A percentile compares a stretch with the other conserved stretches of the same genome.
Conservation (phyloP, 2,797 vertebrate genomes). For the Cyprinella venusta region DNA sequence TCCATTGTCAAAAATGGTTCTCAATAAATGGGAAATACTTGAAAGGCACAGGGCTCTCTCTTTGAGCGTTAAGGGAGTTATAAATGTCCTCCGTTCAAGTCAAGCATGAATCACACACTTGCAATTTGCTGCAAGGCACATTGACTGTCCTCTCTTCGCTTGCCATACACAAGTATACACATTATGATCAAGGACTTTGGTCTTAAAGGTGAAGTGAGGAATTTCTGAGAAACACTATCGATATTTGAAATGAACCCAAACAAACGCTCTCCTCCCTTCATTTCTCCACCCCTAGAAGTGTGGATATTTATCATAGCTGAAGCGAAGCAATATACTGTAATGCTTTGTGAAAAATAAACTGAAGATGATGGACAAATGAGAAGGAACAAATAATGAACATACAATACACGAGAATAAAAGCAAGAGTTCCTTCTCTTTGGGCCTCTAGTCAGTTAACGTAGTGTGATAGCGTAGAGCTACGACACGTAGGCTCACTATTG, state of each 20-base stretch:
- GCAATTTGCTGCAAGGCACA: conserved; percentile 15
- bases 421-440: too few species aligned
- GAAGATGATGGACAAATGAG: too few species aligned
- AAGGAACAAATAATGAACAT: too few species aligned
- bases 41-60: not conserved
- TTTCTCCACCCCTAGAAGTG: too few species aligned
- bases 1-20: not conserved
- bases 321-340: not conserved
- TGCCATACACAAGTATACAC: not conserved
- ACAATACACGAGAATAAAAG: too few species aligned
- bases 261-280: not conserved
- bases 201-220: not conserved
- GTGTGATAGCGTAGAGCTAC: too few species aligned
- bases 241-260: not conserved
- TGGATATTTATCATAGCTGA: not conserved
- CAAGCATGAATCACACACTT: conserved; percentile 20
- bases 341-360: too few species aligned
- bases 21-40: not conserved
- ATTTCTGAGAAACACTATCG: not conserved
- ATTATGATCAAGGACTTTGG: not conserved
- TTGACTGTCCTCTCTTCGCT: conserved; percentile 21
- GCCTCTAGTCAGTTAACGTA: too few species aligned
- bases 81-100: conserved; percentile 7
- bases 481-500: too few species aligned
- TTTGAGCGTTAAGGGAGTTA: not conserved